A percentile compares a stretch with the other conserved stretches of the same genome.
phyloP scores from a whole-genome alignment of 2,888 invertebrate species.

The Pemphredon lugubris region DNA sequence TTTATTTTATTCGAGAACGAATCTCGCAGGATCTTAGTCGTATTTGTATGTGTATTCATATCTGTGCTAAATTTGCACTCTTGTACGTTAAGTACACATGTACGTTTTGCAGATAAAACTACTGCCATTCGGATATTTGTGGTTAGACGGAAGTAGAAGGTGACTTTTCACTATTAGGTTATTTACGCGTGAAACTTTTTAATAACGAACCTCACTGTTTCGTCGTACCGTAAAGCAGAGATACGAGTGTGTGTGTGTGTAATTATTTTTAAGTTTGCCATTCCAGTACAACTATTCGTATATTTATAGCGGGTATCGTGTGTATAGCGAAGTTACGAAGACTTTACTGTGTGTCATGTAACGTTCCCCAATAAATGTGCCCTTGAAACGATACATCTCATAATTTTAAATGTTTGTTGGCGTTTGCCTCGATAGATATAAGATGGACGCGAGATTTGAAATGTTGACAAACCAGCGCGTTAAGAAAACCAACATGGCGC shows the following conservation, averaged over 20 bases:
- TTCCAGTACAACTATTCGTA: slow-evolving; percentile 4
- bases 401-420: too few species aligned
- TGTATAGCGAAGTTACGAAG: background rate
- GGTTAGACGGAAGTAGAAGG: slow-evolving; percentile 7
- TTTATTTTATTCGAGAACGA: background rate
- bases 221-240: background rate
- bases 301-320: slow-evolving; percentile 8
- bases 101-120: slow-evolving; percentile 3
- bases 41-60: background rate
- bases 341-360: slow-evolving; percentile 23
- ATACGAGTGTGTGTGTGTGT: background rate
- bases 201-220: background rate
- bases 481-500: too few species aligned
- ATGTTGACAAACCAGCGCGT: too few species aligned
- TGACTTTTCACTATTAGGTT: background rate
- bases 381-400: too few species aligned
- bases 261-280: slow-evolving; percentile 15
- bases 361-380: slow-evolving; percentile 36
- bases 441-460: too few species aligned
- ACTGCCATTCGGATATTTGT: slow-evolving; percentile 23
- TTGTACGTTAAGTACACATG: background rate
- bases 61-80: background rate
- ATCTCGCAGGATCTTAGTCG: background rate
- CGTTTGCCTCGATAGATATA: background rate
- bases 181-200: background rate